Evolutionary conservation across 2,113 vertebrate genomes (phyloP).

Genomic region (Etheostoma cragini): DNA sequence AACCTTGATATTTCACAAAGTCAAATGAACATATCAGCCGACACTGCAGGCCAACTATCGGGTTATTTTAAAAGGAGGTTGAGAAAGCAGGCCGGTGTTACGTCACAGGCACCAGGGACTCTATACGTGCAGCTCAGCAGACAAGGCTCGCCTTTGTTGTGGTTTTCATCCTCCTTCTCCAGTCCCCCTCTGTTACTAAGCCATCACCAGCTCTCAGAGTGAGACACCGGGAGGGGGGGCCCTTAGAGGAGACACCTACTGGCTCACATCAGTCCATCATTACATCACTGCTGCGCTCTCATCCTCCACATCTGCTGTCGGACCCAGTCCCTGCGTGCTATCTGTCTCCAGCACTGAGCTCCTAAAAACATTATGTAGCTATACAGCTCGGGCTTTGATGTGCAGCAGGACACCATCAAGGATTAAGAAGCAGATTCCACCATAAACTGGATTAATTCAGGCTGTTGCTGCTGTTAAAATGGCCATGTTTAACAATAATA

Average conservation of each 20-base stretch:
- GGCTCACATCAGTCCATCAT: constrained; percentile 42
- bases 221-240: constrained; percentile 44
- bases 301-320: neutral
- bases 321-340: neutral
- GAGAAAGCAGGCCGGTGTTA: constrained; percentile 63
- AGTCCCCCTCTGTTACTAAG: constrained; percentile 45
- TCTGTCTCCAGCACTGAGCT: constrained; percentile 32
- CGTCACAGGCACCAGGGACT: constrained; percentile 58
- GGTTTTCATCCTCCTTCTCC: constrained; percentile 59
- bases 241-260: constrained; percentile 31
- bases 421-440: constrained; percentile 15
- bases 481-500: no score
- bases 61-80: constrained; percentile 81
- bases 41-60: constrained; percentile 66
- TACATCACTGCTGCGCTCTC: constrained; percentile 21
- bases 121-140: constrained; percentile 57
- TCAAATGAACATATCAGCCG: constrained; percentile 80
- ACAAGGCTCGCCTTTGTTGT: constrained; percentile 52
- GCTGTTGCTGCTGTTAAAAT: neutral
- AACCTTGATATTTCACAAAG: constrained; percentile 87
- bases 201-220: constrained; percentile 28
- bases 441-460: constrained; percentile 14
- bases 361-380: neutral
- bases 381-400: constrained; percentile 37
- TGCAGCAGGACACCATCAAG: constrained; percentile 25